A percentile compares a stretch with the other conserved stretches of the same genome.
phyloP scores from a whole-genome alignment of 2,797 vertebrate genomes.

The Notamacropus eugenii region DNA sequence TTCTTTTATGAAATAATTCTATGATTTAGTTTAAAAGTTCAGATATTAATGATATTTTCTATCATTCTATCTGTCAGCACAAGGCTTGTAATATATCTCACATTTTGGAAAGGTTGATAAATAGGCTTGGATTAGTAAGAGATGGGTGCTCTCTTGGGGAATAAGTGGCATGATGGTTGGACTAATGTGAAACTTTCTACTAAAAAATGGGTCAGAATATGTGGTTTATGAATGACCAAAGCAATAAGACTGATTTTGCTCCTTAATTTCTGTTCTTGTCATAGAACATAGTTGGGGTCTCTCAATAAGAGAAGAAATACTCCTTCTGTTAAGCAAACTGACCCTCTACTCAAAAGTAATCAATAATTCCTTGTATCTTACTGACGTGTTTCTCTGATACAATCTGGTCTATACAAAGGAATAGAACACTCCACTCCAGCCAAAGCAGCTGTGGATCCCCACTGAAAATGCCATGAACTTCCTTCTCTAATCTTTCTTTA shows the following conservation, averaged over 20 bases:
- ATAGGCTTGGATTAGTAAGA: no score
- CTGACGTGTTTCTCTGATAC: not conserved
- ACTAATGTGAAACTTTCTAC: not conserved
- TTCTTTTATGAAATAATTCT: not conserved
- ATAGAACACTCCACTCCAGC: not conserved
- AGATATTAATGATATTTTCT: not conserved
- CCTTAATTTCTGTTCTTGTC: not conserved
- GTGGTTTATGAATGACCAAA: no score
- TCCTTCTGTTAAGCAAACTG: not conserved
- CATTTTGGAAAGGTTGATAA: not conserved
- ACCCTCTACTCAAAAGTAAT: not conserved
- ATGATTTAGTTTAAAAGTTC: not conserved
- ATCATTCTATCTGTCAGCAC: not conserved
- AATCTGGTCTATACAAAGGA: not conserved
- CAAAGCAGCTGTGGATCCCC: not conserved
- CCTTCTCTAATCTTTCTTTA: not conserved
- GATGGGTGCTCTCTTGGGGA: not conserved
- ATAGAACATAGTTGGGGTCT: not conserved
- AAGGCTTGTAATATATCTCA: not conserved
- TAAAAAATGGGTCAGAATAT: not conserved
- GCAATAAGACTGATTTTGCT: not conserved
- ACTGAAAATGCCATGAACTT: not conserved
- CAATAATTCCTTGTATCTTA: not conserved
- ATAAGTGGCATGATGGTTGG: not conserved
- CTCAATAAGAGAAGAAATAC: not conserved